Evolutionary conservation across 2,113 vertebrate species (phyloP).

Genomic region (Nycticorax nycticorax): DNA sequence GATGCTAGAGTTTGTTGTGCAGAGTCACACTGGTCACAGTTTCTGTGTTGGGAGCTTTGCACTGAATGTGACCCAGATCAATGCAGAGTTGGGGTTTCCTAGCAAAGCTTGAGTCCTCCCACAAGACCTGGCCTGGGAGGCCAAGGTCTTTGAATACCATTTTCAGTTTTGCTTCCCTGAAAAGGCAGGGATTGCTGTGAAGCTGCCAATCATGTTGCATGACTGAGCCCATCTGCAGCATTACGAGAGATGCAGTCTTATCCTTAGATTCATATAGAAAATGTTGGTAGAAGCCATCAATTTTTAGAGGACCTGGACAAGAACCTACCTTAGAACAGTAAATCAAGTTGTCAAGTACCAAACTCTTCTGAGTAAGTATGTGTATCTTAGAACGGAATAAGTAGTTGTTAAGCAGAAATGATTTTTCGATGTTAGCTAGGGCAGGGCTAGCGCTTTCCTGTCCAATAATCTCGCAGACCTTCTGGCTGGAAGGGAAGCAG

Average conservation of each 20-base stretch:
- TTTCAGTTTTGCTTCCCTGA: neutral
- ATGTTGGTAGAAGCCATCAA: neutral
- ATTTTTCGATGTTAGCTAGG: neutral
- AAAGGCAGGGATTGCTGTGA: neutral
- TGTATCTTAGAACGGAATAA: neutral
- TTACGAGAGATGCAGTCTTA: neutral
- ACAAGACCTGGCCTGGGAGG: neutral
- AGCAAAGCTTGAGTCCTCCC: neutral
- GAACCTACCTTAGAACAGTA: neutral
- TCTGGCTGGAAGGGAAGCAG: neutral
- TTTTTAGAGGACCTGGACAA: neutral
- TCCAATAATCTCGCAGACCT: neutral
- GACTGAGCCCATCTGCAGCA: neutral
- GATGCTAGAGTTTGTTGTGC: neutral
- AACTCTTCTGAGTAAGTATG: neutral
- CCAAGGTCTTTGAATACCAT: neutral
- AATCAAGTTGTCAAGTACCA: neutral
- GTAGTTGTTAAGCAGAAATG: neutral
- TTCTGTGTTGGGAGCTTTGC: neutral
- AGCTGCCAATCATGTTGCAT: neutral
- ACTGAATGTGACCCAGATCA: neutral
- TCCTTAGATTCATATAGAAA: neutral
- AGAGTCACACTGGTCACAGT: neutral
- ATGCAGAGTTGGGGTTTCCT: neutral
- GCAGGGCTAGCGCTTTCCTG: neutral